These are phyloP conservation scores for Zygogramma bicolorata DNA, from an alignment of 2,888 invertebrate genomes.

Conservation along the genomic window DNA sequence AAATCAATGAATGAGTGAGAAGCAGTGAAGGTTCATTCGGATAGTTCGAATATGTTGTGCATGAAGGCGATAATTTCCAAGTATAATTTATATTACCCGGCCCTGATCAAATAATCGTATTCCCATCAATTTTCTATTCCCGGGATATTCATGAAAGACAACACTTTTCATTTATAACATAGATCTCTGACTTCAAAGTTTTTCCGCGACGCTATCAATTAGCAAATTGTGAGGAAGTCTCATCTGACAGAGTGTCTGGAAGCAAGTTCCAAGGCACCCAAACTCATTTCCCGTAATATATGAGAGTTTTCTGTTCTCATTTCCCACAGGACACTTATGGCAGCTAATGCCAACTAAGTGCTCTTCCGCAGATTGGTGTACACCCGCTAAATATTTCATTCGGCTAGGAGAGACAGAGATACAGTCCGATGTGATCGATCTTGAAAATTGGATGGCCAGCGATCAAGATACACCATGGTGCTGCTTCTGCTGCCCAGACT, in stretches of 20 bases:
- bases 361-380: conserved; percentile 65
- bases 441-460: conserved; percentile 61
- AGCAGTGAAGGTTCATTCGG: too few relatives aligned
- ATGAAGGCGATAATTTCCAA: too few relatives aligned
- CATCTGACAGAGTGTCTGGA: conserved; percentile 25
- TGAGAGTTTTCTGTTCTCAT: conserved; percentile 35
- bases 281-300: conserved; percentile 36
- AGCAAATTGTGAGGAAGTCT: conserved; percentile 15
- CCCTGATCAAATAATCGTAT: too few relatives aligned
- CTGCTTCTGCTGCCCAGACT: conserved; percentile 54
- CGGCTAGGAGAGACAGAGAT: conserved; percentile 49
- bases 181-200: neutral
- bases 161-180: too few relatives aligned
- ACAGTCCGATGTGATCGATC: conserved; percentile 61
- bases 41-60: too few relatives aligned
- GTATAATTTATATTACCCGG: too few relatives aligned
- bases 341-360: conserved; percentile 65
- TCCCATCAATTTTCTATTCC: too few relatives aligned
- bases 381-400: conserved; percentile 66
- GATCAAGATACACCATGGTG: conserved; percentile 60
- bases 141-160: too few relatives aligned
- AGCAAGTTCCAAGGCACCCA: conserved; percentile 27
- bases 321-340: conserved; percentile 47
- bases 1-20: too few relatives aligned
- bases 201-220: conserved; percentile 3